Percentiles rank a stretch among this genome's conserved stretches.
Evolutionary conservation across 1,140 invertebrate genomes (phyloP).

Genomic region (Ostrea denselamellosa): DNA sequence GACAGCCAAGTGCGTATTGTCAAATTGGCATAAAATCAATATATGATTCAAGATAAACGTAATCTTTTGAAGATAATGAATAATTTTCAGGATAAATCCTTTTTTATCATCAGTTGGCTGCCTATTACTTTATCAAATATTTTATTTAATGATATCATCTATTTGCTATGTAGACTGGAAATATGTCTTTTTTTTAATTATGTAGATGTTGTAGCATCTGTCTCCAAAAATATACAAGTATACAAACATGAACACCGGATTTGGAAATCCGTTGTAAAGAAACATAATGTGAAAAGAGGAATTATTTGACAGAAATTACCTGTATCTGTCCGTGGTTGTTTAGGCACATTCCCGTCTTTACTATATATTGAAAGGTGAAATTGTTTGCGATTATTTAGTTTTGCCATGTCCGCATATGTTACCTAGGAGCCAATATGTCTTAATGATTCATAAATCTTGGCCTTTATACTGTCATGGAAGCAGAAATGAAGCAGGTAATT

Average conservation of each 20-base stretch:
- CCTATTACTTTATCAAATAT: not conserved
- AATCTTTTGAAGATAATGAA: no score
- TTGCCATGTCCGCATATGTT: slow-evolving; percentile 25
- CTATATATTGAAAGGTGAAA: slow-evolving; percentile 21
- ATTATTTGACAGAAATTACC: slow-evolving; percentile 5
- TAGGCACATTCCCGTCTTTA: not conserved
- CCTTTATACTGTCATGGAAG: slow-evolving; percentile 29
- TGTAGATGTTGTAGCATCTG: not conserved
- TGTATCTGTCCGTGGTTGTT: not conserved
- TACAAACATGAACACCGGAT: not conserved
- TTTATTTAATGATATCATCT: not conserved
- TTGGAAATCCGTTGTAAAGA: no score
- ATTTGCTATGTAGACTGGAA: not conserved
- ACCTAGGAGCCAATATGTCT: slow-evolving; percentile 10
- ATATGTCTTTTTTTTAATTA: not conserved
- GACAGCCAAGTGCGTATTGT: no score
- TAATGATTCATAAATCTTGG: slow-evolving; percentile 36
- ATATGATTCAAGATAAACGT: no score
- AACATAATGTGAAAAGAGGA: not conserved
- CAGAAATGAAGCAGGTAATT: slow-evolving; percentile 32
- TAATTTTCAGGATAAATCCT: no score
- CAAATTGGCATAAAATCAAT: no score
- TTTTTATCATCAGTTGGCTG: no score
- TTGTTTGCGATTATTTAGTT: slow-evolving; percentile 38
- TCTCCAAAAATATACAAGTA: not conserved